phyloP scores from a whole-genome alignment of 2,888 invertebrate species.

The Rhagium mordax region DNA sequence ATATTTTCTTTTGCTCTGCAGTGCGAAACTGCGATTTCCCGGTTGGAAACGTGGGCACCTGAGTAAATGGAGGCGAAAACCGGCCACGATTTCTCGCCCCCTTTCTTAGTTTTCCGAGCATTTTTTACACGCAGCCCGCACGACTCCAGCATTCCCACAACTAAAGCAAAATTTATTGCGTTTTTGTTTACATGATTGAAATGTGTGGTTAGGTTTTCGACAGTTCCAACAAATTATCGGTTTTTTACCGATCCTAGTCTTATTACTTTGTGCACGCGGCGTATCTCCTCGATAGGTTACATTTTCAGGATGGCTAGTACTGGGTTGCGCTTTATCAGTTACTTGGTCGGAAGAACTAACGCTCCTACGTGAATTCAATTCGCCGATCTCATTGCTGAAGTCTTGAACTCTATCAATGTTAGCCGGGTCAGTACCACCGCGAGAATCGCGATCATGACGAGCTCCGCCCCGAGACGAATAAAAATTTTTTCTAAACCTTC shows the following conservation, averaged over 20 bases:
- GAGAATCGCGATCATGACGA: no score
- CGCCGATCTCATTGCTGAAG: no score
- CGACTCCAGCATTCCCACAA: conserved; percentile 19
- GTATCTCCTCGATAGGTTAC: no score
- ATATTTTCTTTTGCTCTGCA: not conserved
- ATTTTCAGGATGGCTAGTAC: no score
- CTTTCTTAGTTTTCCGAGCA: conserved; percentile 24
- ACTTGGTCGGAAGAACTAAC: no score
- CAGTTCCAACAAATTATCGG: conserved; percentile 25
- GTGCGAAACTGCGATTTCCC: not conserved
- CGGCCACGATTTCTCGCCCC: not conserved
- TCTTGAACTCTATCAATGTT: no score
- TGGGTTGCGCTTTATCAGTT: not conserved
- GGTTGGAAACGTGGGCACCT: not conserved
- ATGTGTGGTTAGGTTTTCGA: conserved; percentile 21
- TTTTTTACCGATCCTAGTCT: not conserved
- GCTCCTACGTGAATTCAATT: no score
- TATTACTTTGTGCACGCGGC: not conserved
- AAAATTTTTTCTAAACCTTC: no score
- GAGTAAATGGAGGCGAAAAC: not conserved
- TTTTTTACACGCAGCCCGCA: not conserved
- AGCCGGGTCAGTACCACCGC: no score
- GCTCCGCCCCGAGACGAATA: no score
- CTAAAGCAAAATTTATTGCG: conserved; percentile 21
- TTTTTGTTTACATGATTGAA: not conserved